Evolutionary conservation across 2,888 invertebrate species (phyloP).

Genomic region (Eilema sororculum): DNA sequence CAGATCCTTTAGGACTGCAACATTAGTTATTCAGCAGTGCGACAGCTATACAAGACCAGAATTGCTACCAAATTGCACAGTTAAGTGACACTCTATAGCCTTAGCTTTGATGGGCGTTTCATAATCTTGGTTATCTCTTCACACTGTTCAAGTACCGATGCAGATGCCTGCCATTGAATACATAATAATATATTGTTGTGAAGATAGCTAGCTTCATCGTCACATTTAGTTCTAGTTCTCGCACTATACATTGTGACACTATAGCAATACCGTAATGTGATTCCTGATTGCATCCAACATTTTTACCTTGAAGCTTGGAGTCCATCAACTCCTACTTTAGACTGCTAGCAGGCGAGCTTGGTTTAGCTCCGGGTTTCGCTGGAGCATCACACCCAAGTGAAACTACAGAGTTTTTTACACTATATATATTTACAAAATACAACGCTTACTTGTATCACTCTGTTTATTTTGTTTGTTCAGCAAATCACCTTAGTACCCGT

Average conservation of each 20-base stretch:
- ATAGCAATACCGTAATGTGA: too few relatives aligned
- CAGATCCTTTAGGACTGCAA: constrained; percentile 26
- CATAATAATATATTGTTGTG: background rate
- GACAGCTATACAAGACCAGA: constrained; percentile 31
- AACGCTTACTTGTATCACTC: background rate
- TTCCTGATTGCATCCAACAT: too few relatives aligned
- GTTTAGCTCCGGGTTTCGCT: too few relatives aligned
- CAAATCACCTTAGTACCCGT: constrained; percentile 16
- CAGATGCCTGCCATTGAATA: background rate
- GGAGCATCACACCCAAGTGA: too few relatives aligned
- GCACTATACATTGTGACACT: too few relatives aligned
- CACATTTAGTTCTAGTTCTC: too few relatives aligned
- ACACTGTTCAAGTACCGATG: background rate
- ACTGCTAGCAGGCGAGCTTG: too few relatives aligned
- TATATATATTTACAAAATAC: too few relatives aligned
- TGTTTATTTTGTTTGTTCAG: constrained; percentile 2
- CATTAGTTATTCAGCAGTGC: constrained; percentile 40
- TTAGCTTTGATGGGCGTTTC: background rate
- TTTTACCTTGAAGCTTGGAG: too few relatives aligned
- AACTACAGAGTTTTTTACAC: too few relatives aligned
- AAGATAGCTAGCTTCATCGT: too few relatives aligned
- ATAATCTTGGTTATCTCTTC: background rate
- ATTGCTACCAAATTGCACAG: constrained; percentile 29
- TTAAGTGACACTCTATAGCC: constrained; percentile 12
- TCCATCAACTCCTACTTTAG: too few relatives aligned